Conservation (phyloP, 2,113 vertebrate species). For the Pongo pygmaeus region DNA sequence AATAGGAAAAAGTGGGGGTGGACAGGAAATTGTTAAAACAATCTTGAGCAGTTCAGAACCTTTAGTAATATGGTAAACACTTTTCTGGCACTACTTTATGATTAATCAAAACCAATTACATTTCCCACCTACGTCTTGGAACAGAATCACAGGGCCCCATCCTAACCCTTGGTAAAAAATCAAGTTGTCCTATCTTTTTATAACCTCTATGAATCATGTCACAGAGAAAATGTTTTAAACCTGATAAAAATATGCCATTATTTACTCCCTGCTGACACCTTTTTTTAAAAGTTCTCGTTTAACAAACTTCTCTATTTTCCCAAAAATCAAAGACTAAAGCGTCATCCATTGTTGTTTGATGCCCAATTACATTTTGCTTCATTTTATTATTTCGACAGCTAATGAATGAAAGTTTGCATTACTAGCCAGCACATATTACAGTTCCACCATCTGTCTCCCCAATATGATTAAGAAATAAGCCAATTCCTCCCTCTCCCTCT, state of each 20-base stretch:
- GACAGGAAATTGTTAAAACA: constrained; percentile 17
- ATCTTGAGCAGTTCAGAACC: neutral
- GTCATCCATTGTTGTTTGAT: constrained; percentile 58
- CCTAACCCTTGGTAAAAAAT: constrained; percentile 1
- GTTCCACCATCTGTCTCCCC: constrained; percentile 81
- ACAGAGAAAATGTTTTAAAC: constrained; percentile 56
- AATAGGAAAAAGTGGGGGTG: neutral
- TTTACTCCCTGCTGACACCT: constrained; percentile 56
- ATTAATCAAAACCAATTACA: constrained; percentile 56
- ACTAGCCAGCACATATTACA: constrained; percentile 68
- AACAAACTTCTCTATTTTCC: constrained; percentile 50
- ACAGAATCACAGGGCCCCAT: neutral
- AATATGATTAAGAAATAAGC: constrained; percentile 79
- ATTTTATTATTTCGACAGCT: constrained; percentile 74
- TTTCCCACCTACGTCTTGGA: constrained; percentile 21
- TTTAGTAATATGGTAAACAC: neutral
- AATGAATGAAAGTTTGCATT: constrained; percentile 67
- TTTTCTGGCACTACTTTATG: neutral
- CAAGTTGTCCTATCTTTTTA: constrained; percentile 56
- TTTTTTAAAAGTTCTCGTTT: constrained; percentile 53
- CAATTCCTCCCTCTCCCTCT: constrained; percentile 62
- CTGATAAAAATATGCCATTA: constrained; percentile 40
- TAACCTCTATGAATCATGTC: constrained; percentile 43
- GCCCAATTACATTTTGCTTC: constrained; percentile 82
- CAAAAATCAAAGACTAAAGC: constrained; percentile 48